phyloP scores from a whole-genome alignment of 2,113 vertebrate species.

The Marmota monax region DNA sequence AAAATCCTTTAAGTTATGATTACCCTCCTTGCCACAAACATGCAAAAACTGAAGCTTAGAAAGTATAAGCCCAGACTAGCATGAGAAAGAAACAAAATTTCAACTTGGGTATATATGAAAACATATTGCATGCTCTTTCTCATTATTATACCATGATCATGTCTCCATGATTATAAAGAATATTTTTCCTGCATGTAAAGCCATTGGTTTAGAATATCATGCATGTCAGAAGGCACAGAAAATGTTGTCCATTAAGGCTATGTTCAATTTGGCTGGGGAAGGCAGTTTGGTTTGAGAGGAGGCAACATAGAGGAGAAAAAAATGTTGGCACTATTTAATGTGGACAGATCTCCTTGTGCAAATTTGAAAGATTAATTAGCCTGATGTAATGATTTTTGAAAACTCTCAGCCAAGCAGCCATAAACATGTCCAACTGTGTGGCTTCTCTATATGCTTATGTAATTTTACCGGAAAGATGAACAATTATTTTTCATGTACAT shows the following conservation, averaged over 20 bases:
- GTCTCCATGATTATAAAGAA: background rate
- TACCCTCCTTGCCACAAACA: background rate
- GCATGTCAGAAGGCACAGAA: background rate
- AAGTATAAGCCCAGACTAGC: background rate
- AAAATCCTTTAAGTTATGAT: background rate
- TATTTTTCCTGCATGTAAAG: background rate
- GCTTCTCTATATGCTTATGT: slow-evolving; percentile 44
- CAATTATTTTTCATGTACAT: slow-evolving; percentile 54
- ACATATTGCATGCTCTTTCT: background rate
- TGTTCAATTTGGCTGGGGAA: background rate
- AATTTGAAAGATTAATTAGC: slow-evolving; percentile 58
- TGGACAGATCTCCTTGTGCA: slow-evolving; percentile 1
- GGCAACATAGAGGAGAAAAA: background rate
- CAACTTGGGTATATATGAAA: background rate
- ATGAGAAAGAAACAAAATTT: background rate
- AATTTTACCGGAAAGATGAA: slow-evolving; percentile 51
- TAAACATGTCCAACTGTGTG: slow-evolving; percentile 9
- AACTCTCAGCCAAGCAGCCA: slow-evolving; percentile 34
- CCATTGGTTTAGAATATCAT: background rate
- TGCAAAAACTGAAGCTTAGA: background rate
- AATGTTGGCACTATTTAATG: background rate
- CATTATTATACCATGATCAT: background rate
- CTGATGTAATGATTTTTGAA: slow-evolving; percentile 70
- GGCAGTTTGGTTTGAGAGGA: background rate
- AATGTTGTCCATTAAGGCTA: background rate